These are phyloP conservation scores for Semicossyphus pulcher DNA, from an alignment of 2,113 vertebrate genomes.

Conservation along the genomic window DNA sequence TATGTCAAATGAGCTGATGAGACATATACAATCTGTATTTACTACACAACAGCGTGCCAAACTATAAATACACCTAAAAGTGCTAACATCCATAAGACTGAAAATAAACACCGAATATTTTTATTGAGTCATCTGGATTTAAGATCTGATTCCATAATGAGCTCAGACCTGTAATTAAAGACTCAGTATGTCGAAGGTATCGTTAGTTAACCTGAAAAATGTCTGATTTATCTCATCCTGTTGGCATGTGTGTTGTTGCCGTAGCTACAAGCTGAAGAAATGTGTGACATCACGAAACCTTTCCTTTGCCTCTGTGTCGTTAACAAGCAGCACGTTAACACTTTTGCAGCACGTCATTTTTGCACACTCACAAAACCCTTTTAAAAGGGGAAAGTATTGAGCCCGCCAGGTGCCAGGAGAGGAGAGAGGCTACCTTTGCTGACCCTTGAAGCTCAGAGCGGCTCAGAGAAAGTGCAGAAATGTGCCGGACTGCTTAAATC, in stretches of 20 bases:
- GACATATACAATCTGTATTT: slow-evolving; percentile 73
- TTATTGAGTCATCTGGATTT: slow-evolving; percentile 38
- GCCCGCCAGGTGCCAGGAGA: slow-evolving; percentile 8
- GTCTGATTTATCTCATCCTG: slow-evolving; percentile 23
- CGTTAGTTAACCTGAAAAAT: slow-evolving; percentile 41
- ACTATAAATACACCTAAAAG: slow-evolving; percentile 72
- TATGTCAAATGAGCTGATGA: slow-evolving; percentile 71
- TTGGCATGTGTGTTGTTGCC: slow-evolving; percentile 33
- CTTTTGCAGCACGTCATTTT: slow-evolving; percentile 23
- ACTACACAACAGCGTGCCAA: slow-evolving; percentile 62
- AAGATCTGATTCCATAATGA: slow-evolving; percentile 35
- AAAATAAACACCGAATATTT: slow-evolving; percentile 44
- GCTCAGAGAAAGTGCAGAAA: slow-evolving; percentile 36
- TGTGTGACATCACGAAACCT: slow-evolving; percentile 33
- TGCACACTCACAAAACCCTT: background rate
- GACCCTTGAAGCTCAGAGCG: slow-evolving; percentile 44
- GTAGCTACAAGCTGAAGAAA: slow-evolving; percentile 37
- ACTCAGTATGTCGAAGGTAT: slow-evolving; percentile 10
- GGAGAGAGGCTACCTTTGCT: slow-evolving; percentile 25
- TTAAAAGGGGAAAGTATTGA: slow-evolving; percentile 21
- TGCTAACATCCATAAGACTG: slow-evolving; percentile 32
- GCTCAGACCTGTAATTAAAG: slow-evolving; percentile 15
- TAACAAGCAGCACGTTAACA: slow-evolving; percentile 9
- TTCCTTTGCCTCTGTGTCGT: background rate
- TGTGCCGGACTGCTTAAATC: slow-evolving; percentile 49